Evolutionary conservation across 2,113 vertebrate genomes (phyloP), one percentile per base, ranked within the genome.

Genomic region (Anoura caudifer): DNA sequence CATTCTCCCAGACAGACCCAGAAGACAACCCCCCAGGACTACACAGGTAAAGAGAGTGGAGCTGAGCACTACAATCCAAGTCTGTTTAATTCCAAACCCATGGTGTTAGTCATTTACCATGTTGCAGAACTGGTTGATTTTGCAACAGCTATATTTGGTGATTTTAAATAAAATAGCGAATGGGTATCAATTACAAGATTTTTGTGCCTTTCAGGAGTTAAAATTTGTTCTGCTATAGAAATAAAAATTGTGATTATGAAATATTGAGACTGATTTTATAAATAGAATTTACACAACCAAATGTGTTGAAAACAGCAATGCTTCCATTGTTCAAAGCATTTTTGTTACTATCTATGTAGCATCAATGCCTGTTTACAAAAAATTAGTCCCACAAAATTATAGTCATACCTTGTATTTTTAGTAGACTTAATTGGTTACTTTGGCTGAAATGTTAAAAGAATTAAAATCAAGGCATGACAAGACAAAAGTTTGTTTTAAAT

Each of bases 401-500:
- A 70, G 80, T 33, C 73, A 79, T 79, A 90, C 73, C 61, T 69
- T 93, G 20, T 31, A 70, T 61, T 93, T 84, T 56, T 54, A 75
- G 70, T 70, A 76, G 77, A 82, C 31, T 63, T 83, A 94, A 69
- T n/a, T 12, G 33, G 50, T 73, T 91, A 63, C n/a, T 95, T 85
- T 43, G 52, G 45, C 15, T 91, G 85, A 92, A 90, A 87, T 70
- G 88, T 73, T 54, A 79, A 61, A 17, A 61, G 61, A 36, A 94
- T 87, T 96, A 84, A 96, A 93, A 70, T 45, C 36, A 92, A 95
- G 88, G 84, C 54, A n/a, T 43, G 28, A 79, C 7, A 43, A 94
- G 79, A 73, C 52, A 73, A 75, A 95, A 79, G 43, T 45, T 65
- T 83, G 19, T 90, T 90, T 84, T 69, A 20, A 54, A 26, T 6